Conservation (phyloP, 2,797 vertebrate species). For the Orestias chungarensis region DNA sequence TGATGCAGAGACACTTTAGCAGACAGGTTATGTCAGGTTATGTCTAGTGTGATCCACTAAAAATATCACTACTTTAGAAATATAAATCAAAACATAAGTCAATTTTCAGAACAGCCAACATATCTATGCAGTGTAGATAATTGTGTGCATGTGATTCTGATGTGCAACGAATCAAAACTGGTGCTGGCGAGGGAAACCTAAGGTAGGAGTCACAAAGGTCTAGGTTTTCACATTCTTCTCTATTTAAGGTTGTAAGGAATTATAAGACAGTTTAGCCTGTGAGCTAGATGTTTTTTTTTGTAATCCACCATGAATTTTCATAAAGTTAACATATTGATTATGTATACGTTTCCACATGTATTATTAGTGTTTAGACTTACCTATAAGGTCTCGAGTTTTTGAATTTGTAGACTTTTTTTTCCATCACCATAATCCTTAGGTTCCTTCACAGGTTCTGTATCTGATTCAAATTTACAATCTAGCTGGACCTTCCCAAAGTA, state of each 20-base stretch:
- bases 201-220: conserved; percentile 15
- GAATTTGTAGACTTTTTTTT: too few species aligned
- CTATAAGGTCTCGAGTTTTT: neutral
- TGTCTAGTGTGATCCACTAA: conserved; percentile 39
- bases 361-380: neutral
- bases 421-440: neutral
- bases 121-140: neutral
- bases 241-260: conserved; percentile 19
- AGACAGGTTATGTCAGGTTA: conserved; percentile 29
- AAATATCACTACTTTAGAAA: conserved; percentile 13
- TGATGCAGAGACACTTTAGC: conserved; percentile 65
- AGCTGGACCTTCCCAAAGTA: neutral
- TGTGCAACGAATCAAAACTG: conserved; percentile 8
- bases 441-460: neutral
- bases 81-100: neutral
- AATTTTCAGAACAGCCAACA: neutral
- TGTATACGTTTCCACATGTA: neutral
- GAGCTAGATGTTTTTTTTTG: conserved; percentile 35
- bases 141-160: neutral
- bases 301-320: conserved; percentile 14
- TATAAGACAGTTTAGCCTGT: conserved; percentile 23
- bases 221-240: conserved; percentile 28
- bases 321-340: neutral
- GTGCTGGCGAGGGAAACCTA: conserved; percentile 8
- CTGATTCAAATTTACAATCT: neutral